Evolutionary conservation across 53 echinoderm and acorn worm species (phyloP).

Genomic region (Apostichopus leukothele): DNA sequence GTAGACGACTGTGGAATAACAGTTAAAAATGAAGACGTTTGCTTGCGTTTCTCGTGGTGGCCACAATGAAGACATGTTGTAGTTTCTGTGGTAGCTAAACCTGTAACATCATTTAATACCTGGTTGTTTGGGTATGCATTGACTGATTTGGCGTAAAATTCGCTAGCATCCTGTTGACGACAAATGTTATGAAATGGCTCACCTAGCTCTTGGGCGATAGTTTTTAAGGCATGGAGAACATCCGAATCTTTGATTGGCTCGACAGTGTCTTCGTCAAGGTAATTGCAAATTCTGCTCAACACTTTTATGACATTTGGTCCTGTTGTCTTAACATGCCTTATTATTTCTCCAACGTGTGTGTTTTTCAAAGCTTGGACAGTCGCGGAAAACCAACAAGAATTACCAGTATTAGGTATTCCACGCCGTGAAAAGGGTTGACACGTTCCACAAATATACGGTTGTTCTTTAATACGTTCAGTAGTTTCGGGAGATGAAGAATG

Average conservation of each 20-base stretch:
- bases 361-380: not conserved
- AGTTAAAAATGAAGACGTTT: not conserved
- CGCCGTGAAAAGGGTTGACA: too few species aligned
- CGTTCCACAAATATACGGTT: too few species aligned
- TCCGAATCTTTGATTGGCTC: not conserved
- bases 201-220: not conserved
- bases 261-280: not conserved
- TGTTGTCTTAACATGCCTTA: not conserved
- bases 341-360: not conserved
- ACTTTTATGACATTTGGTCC: too few species aligned
- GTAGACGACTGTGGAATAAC: not conserved
- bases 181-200: not conserved
- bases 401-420: too few species aligned
- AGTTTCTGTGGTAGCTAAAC: not conserved
- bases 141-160: not conserved
- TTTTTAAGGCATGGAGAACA: not conserved
- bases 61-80: slow-evolving; percentile 8
- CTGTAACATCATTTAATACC: not conserved
- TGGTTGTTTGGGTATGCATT: not conserved
- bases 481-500: too few species aligned
- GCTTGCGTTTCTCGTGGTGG: not conserved
- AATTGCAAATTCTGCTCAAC: not conserved
- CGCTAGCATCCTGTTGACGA: slow-evolving; percentile 8
- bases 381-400: not conserved
- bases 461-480: too few species aligned